Evolutionary conservation across 2,113 vertebrate species (phyloP).

Genomic region (Pituophis catenifer): DNA sequence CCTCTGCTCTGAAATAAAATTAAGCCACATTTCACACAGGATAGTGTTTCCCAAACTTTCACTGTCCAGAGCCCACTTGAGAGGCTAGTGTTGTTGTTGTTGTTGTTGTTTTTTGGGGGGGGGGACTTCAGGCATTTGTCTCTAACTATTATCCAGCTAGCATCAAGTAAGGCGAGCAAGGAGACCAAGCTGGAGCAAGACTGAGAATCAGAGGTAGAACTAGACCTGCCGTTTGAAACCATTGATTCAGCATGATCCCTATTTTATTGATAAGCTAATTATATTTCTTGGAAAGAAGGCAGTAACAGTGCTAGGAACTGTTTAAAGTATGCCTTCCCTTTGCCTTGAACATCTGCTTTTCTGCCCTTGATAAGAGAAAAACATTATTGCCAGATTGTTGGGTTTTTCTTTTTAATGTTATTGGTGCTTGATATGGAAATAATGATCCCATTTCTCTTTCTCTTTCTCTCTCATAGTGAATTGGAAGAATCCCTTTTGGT

Average conservation of each 20-base stretch:
- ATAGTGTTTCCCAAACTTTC: not conserved
- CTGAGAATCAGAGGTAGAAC: not conserved
- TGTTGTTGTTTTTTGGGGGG: no score
- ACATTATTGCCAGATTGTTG: not conserved
- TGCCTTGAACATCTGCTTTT: not conserved
- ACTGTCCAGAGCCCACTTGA: not conserved
- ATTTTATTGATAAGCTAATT: not conserved
- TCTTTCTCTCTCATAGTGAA: constrained; percentile 73
- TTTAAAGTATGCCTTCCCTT: not conserved
- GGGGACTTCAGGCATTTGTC: not conserved
- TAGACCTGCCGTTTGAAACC: not conserved
- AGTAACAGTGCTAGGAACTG: not conserved
- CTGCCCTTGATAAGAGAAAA: not conserved
- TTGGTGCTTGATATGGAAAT: not conserved
- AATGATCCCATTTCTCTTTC: not conserved
- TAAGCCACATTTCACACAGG: not conserved
- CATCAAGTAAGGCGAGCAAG: not conserved
- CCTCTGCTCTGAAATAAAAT: not conserved
- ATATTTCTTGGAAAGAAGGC: no score
- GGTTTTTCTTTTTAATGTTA: no score
- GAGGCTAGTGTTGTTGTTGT: not conserved
- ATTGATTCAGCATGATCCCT: not conserved
- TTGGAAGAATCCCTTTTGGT: constrained; percentile 93
- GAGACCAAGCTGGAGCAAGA: not conserved
- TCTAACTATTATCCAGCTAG: not conserved